Base-by-base conservation (phyloP, 2,113 vertebrate species). In the Syngnathus scovelli region DNA sequence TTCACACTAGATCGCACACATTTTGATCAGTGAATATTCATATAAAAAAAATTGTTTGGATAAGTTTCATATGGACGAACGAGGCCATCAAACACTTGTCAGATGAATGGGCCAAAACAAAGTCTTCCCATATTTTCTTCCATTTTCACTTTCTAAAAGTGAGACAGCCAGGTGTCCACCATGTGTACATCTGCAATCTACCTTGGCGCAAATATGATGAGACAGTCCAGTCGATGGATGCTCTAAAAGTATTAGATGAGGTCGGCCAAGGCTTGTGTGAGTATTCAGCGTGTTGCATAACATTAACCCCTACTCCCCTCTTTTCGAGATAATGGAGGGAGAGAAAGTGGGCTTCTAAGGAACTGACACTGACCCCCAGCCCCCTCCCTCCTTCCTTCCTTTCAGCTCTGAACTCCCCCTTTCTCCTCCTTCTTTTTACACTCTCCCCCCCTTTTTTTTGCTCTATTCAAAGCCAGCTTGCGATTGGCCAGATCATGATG, bases 301-400 rank as follows among this genome's bases (percentile, higher is more conserved):
- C 88, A 92, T 92, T 92, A 93, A 92, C 90, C 91, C 90, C 77
- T 90, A 72, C 83, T 75, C 89, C 88, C 85, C 87, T 84, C 86
- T 89, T 90, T 90, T 88, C 87, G 86, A 52, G 68, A 69, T 70
- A 71, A 76, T 43, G 67, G 69, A 69, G 66, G 61, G 72, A 84
- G 78, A 83, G 84, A 85, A 74, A 82, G 81, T 70, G 79, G 74
- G 74, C 86, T 87, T 88, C 83, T 81, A 86, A 87, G 83, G 78
- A 85, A 71, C 86, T 86, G 87, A 86, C 83, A 86, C 83, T 81
- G 41, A 27, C n/a, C 39, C 59, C 59, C 59, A 13, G 1, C 11
- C 33, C 27, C 56, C 82, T 80, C 80, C 68, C 80, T 75, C 82
- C 70, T 74, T 71, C 66, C 81, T 86, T 89, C 73, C 68, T 84